These are phyloP conservation scores for Berghia stephanieae DNA, from an alignment of 1,140 invertebrate species.

Conservation along the genomic window DNA sequence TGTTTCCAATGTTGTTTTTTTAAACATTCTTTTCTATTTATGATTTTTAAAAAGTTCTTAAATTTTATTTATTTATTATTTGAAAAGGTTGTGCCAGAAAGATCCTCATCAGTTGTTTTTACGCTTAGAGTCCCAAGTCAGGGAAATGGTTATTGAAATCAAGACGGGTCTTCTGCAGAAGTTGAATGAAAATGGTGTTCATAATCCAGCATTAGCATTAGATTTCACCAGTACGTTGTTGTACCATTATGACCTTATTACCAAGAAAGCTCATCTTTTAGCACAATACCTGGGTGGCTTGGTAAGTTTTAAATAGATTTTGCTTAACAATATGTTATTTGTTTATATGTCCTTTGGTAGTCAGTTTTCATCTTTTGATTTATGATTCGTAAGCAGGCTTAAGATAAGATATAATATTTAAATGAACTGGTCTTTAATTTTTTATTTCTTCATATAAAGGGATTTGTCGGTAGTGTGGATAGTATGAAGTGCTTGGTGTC, in stretches of 20 bases:
- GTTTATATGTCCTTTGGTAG: neutral
- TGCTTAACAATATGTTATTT: neutral
- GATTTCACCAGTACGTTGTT: constrained; percentile 69
- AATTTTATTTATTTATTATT: constrained; percentile 45
- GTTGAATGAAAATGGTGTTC: constrained; percentile 66
- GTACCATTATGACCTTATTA: constrained; percentile 73
- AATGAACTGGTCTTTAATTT: neutral
- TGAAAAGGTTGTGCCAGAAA: constrained; percentile 72
- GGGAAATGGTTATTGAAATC: constrained; percentile 74
- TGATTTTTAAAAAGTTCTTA: constrained; percentile 6
- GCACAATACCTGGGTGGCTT: constrained; percentile 67
- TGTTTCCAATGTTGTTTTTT: neutral
- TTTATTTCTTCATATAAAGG: neutral
- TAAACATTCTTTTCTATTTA: neutral
- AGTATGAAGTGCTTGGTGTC: too few relatives aligned
- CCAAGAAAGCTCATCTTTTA: constrained; percentile 70
- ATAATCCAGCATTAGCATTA: constrained; percentile 62
- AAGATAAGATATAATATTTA: neutral
- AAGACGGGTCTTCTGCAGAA: constrained; percentile 73
- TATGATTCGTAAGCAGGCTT: neutral
- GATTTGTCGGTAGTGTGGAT: too few relatives aligned
- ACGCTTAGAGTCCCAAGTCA: constrained; percentile 72
- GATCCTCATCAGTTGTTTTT: constrained; percentile 75
- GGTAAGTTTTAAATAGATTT: constrained; percentile 19
- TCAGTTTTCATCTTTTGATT: neutral